Conservation (phyloP, 2,113 vertebrate species). For the Tychaedon coryphoeus region DNA sequence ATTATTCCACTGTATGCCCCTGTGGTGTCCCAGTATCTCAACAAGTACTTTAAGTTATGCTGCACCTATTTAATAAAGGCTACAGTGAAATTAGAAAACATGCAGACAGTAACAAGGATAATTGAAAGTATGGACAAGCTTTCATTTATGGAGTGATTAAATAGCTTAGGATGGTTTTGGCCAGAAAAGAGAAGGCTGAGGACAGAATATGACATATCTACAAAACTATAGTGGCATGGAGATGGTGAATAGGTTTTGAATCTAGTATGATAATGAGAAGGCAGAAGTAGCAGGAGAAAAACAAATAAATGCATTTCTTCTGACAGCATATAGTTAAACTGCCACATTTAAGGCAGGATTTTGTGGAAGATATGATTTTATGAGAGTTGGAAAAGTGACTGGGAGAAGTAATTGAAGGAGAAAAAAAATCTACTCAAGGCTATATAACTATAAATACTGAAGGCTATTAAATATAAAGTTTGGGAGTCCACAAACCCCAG, state of each 20-base stretch:
- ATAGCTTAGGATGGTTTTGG: rapidly evolving
- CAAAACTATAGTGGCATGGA: neutral
- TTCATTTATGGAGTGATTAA: neutral
- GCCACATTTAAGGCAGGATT: neutral
- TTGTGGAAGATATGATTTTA: neutral
- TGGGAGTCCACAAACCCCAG: neutral
- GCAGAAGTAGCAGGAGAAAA: neutral
- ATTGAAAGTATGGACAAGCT: neutral
- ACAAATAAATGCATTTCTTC: neutral
- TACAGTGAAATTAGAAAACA: neutral
- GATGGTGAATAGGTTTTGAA: neutral
- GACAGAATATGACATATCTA: neutral
- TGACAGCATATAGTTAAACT: neutral
- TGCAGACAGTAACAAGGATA: neutral
- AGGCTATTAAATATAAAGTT: neutral
- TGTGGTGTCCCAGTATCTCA: neutral
- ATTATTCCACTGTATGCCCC: neutral
- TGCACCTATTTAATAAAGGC: neutral
- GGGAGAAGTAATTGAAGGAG: neutral
- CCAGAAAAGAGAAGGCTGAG: neutral
- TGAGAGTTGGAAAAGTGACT: neutral
- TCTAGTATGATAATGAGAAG: neutral
- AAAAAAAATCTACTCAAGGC: neutral
- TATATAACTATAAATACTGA: neutral
- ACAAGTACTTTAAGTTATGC: neutral